Percentiles rank a stretch among this genome's conserved stretches.
phyloP scores from a whole-genome alignment of 2,888 invertebrate species.

The Drosophila hamatofila region DNA sequence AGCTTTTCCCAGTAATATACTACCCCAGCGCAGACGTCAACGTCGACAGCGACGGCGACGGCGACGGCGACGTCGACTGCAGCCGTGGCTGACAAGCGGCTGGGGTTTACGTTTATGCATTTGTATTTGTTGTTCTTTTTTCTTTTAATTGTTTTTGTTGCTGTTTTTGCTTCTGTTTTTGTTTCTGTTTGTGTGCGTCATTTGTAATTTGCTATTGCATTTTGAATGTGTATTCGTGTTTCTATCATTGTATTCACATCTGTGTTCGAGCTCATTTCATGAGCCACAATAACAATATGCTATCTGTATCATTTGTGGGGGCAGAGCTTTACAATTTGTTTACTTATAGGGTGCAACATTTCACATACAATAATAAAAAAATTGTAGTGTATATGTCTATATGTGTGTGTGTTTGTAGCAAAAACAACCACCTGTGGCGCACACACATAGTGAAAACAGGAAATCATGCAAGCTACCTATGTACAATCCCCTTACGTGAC shows the following conservation, averaged over 20 bases:
- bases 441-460: conserved; percentile 25
- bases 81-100: conserved; percentile 5
- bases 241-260: conserved; percentile 1
- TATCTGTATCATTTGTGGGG: neutral
- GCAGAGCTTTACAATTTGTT: conserved; percentile 41
- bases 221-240: conserved; percentile 2
- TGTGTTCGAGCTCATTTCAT: conserved; percentile 25
- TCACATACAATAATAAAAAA: conserved; percentile 19
- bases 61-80: conserved; percentile 13
- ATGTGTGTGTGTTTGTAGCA: neutral
- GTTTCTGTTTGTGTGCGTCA: conserved; percentile 34
- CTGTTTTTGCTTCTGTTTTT: conserved; percentile 1
- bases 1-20: conserved; percentile 73
- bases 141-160: conserved; percentile 6
- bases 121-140: conserved; percentile 9
- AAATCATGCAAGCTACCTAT: conserved; percentile 19
- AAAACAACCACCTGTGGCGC: conserved; percentile 53
- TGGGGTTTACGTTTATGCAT: conserved; percentile 30
- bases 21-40: conserved; percentile 18
- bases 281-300: conserved; percentile 21
- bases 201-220: conserved; percentile 15
- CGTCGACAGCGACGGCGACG: conserved; percentile 8
- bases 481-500: neutral
- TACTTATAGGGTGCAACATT: conserved; percentile 27
- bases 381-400: neutral